Evolutionary conservation across 35 echinoderm and acorn worm genomes (phyloP), one percentile per base, ranked within the genome.

Genomic region (Eucidaris tribuloides): DNA sequence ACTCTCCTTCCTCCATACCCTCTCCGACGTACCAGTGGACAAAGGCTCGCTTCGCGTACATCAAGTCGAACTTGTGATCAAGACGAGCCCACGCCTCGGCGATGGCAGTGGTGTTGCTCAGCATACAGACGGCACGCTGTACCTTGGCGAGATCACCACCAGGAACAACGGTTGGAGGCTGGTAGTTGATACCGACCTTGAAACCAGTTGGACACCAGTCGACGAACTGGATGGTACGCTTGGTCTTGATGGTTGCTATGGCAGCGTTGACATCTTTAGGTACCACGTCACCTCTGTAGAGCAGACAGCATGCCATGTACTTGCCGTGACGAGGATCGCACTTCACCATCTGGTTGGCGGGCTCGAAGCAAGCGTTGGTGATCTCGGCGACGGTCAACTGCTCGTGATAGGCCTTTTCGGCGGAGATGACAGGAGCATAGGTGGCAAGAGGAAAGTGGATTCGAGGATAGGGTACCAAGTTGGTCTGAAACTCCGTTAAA

Each of bases 191-290:
- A 43, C 92, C 92, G 17, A 85, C 62, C 57, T 86, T 94, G 63
- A 94, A 94, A 4, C 94, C 94, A 86, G 94, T 86, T 52, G 90
- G 89, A 72, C 89, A 90, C 96, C 96, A 93, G 82, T 99, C 96
- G 46, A 99, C 96, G 74, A 99, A 99, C 87, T 99, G 96, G 60
- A 99, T 99, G 79, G 90, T 83, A 48, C 96, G 86, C 71, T 99
- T 99, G 31, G 96, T 99, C 83, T 99, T 99, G 86, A 97, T 97
- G 87, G 76, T 90, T 60, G 85, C 81, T 15, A 97, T 97, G 52
- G 94, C 94, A n/a, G 85, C 89, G 59, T 97, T 97, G 81, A 97
- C 94, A 66, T 97, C 94, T 79, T 97, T 97, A 18, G 94, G 85
- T n/a, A 92, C 86, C 18, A 97, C 86, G 58, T 97, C 94, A 46